These are phyloP conservation scores for Lucinisca nassula DNA, from an alignment of 2,888 invertebrate species.

Conservation along the genomic window DNA sequence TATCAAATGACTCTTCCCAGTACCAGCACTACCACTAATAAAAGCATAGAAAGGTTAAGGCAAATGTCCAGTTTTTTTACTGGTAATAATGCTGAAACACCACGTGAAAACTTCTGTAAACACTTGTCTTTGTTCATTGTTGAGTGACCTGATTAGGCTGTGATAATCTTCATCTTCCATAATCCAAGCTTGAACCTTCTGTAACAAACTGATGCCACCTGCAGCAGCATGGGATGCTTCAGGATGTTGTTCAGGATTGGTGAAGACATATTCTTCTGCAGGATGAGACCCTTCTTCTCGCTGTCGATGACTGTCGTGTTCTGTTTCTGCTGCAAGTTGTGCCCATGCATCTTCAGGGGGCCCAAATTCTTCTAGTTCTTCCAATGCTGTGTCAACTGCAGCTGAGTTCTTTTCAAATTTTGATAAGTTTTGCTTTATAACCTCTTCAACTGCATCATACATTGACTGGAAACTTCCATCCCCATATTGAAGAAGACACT, in stretches of 20 bases:
- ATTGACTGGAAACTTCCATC: background rate
- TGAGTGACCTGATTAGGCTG: background rate
- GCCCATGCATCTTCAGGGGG: background rate
- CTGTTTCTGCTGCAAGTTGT: background rate
- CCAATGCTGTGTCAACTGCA: background rate
- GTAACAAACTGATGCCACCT: background rate
- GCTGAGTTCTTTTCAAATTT: background rate
- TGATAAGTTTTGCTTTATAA: background rate
- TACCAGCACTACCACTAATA: constrained; percentile 24
- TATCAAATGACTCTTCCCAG: constrained; percentile 7
- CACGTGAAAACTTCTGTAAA: background rate
- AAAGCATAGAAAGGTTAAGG: background rate
- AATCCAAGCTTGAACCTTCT: background rate
- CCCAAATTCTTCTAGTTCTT: background rate
- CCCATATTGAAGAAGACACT: background rate
- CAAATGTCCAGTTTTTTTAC: background rate
- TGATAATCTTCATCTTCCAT: background rate
- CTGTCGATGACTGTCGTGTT: constrained; percentile 9
- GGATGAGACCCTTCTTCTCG: background rate
- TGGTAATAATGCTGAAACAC: background rate
- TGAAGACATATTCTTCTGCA: constrained; percentile 11
- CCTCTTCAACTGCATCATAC: background rate
- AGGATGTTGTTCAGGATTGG: background rate
- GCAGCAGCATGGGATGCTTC: background rate
- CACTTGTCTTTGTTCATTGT: background rate